These are phyloP conservation scores for Forpus xanthops DNA, from an alignment of 2,797 vertebrate genomes.

Conservation along the genomic window DNA sequence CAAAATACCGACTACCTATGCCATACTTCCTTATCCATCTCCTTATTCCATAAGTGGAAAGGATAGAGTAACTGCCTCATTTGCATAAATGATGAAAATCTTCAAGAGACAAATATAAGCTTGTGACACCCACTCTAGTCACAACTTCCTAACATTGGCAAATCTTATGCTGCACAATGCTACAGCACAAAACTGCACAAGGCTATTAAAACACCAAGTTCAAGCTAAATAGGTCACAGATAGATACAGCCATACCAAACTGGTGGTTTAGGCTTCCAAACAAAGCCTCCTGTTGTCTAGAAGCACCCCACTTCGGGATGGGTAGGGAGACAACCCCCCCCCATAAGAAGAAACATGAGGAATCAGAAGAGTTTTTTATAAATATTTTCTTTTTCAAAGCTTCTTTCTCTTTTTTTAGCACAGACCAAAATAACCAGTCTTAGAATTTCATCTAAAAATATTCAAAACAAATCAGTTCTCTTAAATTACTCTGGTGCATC, in stretches of 20 bases:
- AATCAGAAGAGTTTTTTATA: background rate
- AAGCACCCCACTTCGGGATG: background rate
- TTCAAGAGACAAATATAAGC: background rate
- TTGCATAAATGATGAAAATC: background rate
- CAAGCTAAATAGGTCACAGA: slow-evolving; percentile 58
- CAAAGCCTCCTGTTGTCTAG: slow-evolving; percentile 59
- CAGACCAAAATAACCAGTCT: background rate
- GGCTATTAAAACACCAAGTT: background rate
- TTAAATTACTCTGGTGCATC: background rate
- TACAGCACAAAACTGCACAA: background rate
- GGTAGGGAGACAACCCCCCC: background rate
- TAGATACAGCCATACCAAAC: slow-evolving; percentile 19
- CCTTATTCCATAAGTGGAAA: background rate
- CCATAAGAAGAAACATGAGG: background rate
- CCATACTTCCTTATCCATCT: background rate
- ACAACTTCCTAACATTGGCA: background rate
- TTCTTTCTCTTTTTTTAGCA: background rate
- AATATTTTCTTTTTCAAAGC: background rate
- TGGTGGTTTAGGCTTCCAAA: slow-evolving; percentile 4
- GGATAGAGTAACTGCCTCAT: background rate
- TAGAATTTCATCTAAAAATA: background rate
- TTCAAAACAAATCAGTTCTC: background rate
- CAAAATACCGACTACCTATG: background rate
- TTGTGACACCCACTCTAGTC: background rate
- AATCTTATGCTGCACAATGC: background rate